A percentile compares a stretch with the other conserved stretches of the same genome.
Conservation (phyloP, 1,140 invertebrate species). For the Musca domestica region DNA sequence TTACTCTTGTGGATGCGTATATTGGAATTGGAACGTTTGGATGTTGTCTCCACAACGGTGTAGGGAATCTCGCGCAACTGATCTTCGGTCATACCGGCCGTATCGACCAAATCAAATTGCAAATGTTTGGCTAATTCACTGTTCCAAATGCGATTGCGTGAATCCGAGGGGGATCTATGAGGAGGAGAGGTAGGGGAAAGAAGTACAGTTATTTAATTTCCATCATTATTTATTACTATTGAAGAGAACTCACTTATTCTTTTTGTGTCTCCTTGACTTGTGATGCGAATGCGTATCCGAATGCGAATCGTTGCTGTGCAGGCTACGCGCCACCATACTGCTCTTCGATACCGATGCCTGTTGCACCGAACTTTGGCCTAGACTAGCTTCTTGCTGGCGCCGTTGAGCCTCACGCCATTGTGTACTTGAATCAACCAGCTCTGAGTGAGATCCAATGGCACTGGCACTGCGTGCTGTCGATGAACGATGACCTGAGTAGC, state of each 20-base stretch:
- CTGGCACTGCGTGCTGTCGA: constrained; percentile 51
- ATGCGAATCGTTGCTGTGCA: constrained; percentile 57
- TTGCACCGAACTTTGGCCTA: constrained; percentile 59
- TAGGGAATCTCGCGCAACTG: constrained; percentile 90
- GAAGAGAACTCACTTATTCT: constrained; percentile 64
- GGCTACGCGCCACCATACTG: constrained; percentile 54
- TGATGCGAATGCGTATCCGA: constrained; percentile 56
- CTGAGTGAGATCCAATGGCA: constrained; percentile 49
- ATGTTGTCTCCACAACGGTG: constrained; percentile 77
- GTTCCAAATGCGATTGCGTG: constrained; percentile 61
- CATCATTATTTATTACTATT: not conserved
- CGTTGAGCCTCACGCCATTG: constrained; percentile 85
- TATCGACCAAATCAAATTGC: constrained; percentile 86
- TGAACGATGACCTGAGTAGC: constrained; percentile 54
- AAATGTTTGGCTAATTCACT: constrained; percentile 79
- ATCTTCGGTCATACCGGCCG: constrained; percentile 82
- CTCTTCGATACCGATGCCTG: constrained; percentile 66
- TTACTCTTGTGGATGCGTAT: constrained; percentile 53
- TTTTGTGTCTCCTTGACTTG: constrained; percentile 62
- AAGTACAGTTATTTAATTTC: not conserved
- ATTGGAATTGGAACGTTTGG: constrained; percentile 48
- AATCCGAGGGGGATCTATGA: constrained; percentile 63
- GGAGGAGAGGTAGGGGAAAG: not conserved
- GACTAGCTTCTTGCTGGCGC: constrained; percentile 62
- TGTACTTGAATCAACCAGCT: constrained; percentile 81